Conservation (phyloP, 2,113 vertebrate genomes). For the Mastomys natalensis region DNA sequence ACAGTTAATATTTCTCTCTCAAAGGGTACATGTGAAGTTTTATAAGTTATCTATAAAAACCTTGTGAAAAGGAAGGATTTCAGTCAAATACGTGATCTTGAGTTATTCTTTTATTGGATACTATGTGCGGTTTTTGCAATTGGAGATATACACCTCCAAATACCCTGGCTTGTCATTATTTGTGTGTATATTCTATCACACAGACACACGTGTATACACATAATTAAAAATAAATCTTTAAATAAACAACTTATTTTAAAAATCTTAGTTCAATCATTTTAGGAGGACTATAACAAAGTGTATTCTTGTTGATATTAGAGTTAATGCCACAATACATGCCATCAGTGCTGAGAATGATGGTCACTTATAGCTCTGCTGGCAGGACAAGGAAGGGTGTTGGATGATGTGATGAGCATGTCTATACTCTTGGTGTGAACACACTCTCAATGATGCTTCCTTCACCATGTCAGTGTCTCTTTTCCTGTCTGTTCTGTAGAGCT, state of each 20-base stretch:
- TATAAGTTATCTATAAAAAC: neutral
- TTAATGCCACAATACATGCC: neutral
- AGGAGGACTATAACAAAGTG: neutral
- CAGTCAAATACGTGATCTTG: neutral
- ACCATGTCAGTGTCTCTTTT: neutral
- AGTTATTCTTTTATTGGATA: neutral
- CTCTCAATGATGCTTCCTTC: neutral
- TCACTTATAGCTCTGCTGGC: neutral
- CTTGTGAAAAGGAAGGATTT: neutral
- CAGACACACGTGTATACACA: neutral
- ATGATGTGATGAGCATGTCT: neutral
- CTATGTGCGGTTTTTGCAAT: neutral
- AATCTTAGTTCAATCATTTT: neutral
- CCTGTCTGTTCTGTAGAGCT: neutral
- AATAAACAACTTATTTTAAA: neutral
- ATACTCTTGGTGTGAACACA: neutral
- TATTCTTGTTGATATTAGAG: fast-evolving
- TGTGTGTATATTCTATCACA: neutral
- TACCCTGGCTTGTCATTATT: neutral
- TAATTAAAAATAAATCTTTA: neutral
- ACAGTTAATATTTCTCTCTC: conserved; percentile 3
- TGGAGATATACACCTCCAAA: neutral
- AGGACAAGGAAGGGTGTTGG: neutral
- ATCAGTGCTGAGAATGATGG: neutral
- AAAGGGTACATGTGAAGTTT: neutral